Base-by-base conservation (phyloP, 2,797 vertebrate genomes). In the Streptopelia turtur region DNA sequence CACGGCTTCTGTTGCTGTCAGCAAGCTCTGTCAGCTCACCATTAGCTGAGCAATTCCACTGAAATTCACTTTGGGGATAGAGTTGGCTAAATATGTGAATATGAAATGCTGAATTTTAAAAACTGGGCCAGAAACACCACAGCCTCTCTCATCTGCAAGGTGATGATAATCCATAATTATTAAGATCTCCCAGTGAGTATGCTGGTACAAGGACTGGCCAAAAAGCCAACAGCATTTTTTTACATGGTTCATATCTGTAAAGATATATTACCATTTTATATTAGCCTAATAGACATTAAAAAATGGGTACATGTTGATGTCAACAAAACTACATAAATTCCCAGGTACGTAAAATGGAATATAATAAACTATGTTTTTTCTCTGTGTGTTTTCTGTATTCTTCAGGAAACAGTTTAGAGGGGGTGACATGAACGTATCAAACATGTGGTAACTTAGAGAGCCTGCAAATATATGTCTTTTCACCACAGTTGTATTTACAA, bases 251-350 rank as follows among this genome's bases (percentile, higher is more conserved):
- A 4, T 45, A 35, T 53, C 22, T 81, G 8, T 49, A 20, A 77
- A 63, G 16, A 45, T 35, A 20, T 22, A 50, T 55, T 61, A 22
- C 8, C 10, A 71, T 70, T 83, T 63, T 64, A 28, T 9, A 25
- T 33, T 25, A 77, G 10, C 16, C 33, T 49, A 6, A 20, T 41
- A 56, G 33, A 39, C 5, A 27, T 33, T 49, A n/a, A 12, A 82
- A 52, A 39, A 55, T 6, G 11, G 1, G 1, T 60, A 50, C 1
- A 0, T 79, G 22, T 15, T 79, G 57, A 43, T 1, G 21, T 43
- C 28, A 65, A 7, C 57, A 16, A 13, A 68, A 31, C 4, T 30
- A 24, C 5, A 1, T n/a, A 55, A 14, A 10, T 61, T 82, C 13
- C 10, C 6, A 24, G 8, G 2, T 31, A 16, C 37, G 12, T 28